These are phyloP conservation scores for Thinocorus orbignyianus DNA, from an alignment of 2,113 vertebrate genomes.

Conservation along the genomic window DNA sequence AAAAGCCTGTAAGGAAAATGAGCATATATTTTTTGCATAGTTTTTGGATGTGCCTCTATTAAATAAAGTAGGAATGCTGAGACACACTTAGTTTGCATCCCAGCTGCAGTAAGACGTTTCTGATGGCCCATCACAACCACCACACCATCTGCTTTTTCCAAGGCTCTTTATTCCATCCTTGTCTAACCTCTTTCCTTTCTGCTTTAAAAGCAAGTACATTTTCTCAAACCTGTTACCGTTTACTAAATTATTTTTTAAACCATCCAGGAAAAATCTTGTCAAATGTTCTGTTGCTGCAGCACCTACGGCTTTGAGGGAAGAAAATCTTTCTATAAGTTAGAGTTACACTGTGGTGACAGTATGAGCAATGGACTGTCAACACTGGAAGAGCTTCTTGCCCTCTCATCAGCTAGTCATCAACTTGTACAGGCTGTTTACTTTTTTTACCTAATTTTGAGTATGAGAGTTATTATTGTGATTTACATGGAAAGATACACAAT, in stretches of 20 bases:
- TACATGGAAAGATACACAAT: background rate
- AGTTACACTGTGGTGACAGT: background rate
- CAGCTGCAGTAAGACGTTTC: conserved; percentile 18
- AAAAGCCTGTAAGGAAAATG: background rate
- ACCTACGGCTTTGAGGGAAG: background rate
- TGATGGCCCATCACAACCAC: conserved; percentile 38
- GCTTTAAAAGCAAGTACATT: background rate
- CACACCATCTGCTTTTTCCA: conserved; percentile 51
- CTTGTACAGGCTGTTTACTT: background rate
- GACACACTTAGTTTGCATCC: background rate
- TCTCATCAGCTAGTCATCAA: background rate
- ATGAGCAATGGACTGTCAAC: background rate
- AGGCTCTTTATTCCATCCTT: conserved; percentile 36
- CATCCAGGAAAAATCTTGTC: background rate
- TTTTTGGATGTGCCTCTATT: background rate
- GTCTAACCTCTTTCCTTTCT: background rate
- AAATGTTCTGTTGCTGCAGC: background rate
- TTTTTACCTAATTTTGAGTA: background rate
- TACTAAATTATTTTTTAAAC: background rate
- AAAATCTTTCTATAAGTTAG: background rate
- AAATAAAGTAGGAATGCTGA: conserved; percentile 25
- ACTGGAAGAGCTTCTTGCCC: background rate
- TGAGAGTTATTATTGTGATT: background rate
- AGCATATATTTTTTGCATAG: background rate
- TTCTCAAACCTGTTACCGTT: background rate